Conservation (phyloP, 2,888 invertebrate genomes). For the Philonicus albiceps region DNA sequence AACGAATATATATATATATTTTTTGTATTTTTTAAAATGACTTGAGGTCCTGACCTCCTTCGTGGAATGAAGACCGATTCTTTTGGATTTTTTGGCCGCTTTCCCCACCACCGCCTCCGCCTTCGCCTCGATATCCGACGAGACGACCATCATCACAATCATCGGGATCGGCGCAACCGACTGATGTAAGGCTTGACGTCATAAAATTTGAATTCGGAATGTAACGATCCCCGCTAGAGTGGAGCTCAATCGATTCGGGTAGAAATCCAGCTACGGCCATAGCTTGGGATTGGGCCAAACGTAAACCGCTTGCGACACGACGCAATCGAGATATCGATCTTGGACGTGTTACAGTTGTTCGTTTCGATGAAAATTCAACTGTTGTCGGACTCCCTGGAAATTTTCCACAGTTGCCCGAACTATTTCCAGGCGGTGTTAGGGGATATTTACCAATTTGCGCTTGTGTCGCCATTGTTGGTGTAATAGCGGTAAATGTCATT, state of each 20-base stretch:
- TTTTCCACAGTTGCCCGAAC: background rate
- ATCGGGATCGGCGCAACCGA: slow-evolving; percentile 32
- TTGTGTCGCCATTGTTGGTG: slow-evolving; percentile 54
- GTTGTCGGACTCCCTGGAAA: background rate
- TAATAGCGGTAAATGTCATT: slow-evolving; percentile 48
- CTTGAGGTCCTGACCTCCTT: slow-evolving; percentile 64
- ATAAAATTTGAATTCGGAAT: slow-evolving; percentile 5
- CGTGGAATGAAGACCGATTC: slow-evolving; percentile 73
- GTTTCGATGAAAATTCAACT: background rate
- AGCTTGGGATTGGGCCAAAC: slow-evolving; percentile 75
- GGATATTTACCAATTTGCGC: background rate
- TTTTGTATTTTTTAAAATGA: background rate
- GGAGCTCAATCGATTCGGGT: slow-evolving; percentile 59
- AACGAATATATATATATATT: too few relatives aligned
- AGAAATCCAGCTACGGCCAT: slow-evolving; percentile 76
- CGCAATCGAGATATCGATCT: slow-evolving; percentile 56
- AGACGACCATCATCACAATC: background rate
- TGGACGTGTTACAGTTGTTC: background rate
- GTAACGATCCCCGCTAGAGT: background rate
- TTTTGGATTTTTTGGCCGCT: slow-evolving; percentile 46
- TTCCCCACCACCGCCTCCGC: slow-evolving; percentile 38
- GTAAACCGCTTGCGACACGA: slow-evolving; percentile 74
- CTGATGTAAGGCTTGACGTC: slow-evolving; percentile 37
- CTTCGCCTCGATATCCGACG: slow-evolving; percentile 14
- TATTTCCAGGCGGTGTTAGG: background rate